A percentile compares a stretch with the other conserved stretches of the same genome.
phyloP scores from a whole-genome alignment of 1,140 invertebrate species.

The Psilanteris sp. region DNA sequence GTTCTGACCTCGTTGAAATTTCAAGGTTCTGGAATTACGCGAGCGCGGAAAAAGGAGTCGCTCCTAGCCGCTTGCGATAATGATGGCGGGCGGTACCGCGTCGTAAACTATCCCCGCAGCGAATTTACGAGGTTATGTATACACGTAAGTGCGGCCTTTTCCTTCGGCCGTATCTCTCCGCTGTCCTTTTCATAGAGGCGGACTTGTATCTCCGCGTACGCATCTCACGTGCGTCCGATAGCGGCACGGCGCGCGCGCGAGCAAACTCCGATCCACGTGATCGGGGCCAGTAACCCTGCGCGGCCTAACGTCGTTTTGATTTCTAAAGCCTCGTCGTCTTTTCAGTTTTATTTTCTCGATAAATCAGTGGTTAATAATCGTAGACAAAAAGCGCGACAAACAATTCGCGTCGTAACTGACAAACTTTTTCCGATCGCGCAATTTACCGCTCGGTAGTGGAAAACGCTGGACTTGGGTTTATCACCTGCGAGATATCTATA shows the following conservation, averaged over 20 bases:
- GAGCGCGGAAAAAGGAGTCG: slow-evolving; percentile 39
- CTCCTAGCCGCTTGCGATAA: slow-evolving; percentile 66
- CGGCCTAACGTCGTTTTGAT: slow-evolving; percentile 14
- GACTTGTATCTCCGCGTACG: slow-evolving; percentile 33
- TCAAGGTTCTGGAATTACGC: slow-evolving; percentile 55
- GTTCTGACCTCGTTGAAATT: slow-evolving; percentile 23
- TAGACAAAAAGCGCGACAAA: not conserved
- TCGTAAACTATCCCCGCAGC: slow-evolving; percentile 72
- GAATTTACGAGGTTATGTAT: slow-evolving; percentile 73
- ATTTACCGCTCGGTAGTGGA: not conserved
- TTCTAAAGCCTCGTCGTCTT: slow-evolving; percentile 1
- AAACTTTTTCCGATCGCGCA: not conserved
- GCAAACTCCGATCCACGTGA: slow-evolving; percentile 26
- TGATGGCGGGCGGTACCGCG: slow-evolving; percentile 72
- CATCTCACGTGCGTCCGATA: slow-evolving; percentile 47
- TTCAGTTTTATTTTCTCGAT: slow-evolving; percentile 16
- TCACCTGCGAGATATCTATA: not conserved
- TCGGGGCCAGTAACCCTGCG: slow-evolving; percentile 16
- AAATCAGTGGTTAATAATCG: slow-evolving; percentile 12
- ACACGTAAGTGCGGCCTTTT: slow-evolving; percentile 49
- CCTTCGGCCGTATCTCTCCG: slow-evolving; percentile 19
- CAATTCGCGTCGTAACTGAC: not conserved
- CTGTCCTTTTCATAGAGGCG: slow-evolving; percentile 12
- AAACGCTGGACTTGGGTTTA: not conserved
- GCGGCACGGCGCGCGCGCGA: slow-evolving; percentile 7